Evolutionary conservation across 1,140 invertebrate species (phyloP), one percentile per base, ranked within the genome.

Genomic region (Caenorhabditis remanei): DNA sequence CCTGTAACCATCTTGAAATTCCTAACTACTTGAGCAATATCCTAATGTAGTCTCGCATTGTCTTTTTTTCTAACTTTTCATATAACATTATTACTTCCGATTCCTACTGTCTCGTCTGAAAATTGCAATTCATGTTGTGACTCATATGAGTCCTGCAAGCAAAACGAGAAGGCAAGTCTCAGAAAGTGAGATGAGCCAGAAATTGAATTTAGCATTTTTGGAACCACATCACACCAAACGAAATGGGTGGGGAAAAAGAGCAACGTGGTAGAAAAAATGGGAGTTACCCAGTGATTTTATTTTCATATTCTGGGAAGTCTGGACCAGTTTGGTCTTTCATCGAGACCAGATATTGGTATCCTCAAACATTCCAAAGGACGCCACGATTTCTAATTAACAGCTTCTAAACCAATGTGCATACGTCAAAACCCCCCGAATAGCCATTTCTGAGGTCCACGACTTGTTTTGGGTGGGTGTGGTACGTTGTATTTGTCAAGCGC

Each of bases 201-300:
- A 75, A 75, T 75, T 75, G 67, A 75, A 75, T 75, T 75, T 75
- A n/a, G 24, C 21, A 43, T 75, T 75, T n/a, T 75, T 75, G 67
- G 40, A 75, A 75, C 67, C 67, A 75, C 67, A 75, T 75, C 67
- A 75, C 13, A 75, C 41, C 67, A 75, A 75, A 48, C 41, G 16
- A 75, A 75, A 75, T 32, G 7, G 9, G 67, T 41, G 16, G 14
- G 43, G 43, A n/a, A 21, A 58, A 58, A 58, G 56, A 58, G 41
- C 41, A 46, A 19, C 43, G 24, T 61, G 58, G 58, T 21, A 61
- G 58, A 11, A 61, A 21, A 61, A 21, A 32, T 32, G 32, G 32
- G 32, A 32, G 32, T 32, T 32, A 32, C 32, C 32, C 32, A 0
- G 32, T 32, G 0, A 32, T 32, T 2, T 32, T 32, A 32, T 32